Evolutionary conservation across 2,797 vertebrate genomes (phyloP).

Genomic region (Mus minutoides): DNA sequence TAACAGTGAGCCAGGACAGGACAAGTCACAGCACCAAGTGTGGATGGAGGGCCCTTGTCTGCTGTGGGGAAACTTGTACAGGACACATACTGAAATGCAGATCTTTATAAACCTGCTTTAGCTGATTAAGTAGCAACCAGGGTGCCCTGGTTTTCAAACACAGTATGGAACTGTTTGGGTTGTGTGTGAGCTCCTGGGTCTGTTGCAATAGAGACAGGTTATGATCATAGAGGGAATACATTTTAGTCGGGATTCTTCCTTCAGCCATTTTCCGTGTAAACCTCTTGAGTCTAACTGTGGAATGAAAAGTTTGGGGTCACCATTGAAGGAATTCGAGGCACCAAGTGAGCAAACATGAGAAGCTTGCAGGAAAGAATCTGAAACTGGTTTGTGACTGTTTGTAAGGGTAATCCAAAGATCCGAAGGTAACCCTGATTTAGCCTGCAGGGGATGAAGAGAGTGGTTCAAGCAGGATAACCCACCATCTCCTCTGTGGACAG

Average conservation of each 20-base stretch:
- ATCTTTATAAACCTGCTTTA: background rate
- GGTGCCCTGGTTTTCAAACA: background rate
- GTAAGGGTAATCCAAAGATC: slow-evolving; percentile 68
- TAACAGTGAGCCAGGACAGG: background rate
- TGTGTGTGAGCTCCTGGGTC: background rate
- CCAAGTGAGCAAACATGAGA: slow-evolving; percentile 60
- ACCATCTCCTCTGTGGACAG: background rate
- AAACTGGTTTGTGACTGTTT: slow-evolving; percentile 60
- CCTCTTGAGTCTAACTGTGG: slow-evolving; percentile 70
- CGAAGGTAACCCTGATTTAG: slow-evolving; percentile 67
- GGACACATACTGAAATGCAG: background rate
- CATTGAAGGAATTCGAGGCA: slow-evolving; percentile 66
- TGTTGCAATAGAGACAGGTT: background rate
- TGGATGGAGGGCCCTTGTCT: background rate
- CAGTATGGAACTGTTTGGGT: background rate
- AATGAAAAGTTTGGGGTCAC: slow-evolving; percentile 55
- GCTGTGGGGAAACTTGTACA: background rate
- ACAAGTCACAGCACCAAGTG: too few relatives aligned
- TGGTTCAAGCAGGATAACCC: background rate
- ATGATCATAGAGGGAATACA: background rate
- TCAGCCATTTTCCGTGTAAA: slow-evolving; percentile 61
- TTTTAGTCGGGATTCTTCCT: slow-evolving; percentile 15
- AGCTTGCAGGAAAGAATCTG: slow-evolving; percentile 28
- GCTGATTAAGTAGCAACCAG: background rate
- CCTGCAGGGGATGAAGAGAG: background rate